These are phyloP conservation scores for Pycnomerus fuliginosus DNA, from an alignment of 2,888 invertebrate genomes.

Conservation along the genomic window DNA sequence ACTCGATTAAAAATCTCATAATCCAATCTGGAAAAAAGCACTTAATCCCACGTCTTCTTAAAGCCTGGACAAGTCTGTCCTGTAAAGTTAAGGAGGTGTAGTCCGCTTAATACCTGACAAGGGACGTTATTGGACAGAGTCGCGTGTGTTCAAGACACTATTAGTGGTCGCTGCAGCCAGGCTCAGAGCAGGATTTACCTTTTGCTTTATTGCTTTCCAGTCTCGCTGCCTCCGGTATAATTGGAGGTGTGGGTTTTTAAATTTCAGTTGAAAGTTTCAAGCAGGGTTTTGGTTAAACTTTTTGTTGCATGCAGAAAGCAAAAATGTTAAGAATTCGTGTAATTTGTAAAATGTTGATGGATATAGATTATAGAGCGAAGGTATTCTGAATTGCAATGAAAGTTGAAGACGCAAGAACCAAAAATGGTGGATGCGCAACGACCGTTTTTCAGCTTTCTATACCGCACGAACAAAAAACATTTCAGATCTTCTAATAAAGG, in stretches of 20 bases:
- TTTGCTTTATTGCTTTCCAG: constrained; percentile 37
- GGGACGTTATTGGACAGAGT: constrained; percentile 31
- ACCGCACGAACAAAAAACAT: too few relatives aligned
- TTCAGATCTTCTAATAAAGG: too few relatives aligned
- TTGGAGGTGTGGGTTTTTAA: constrained; percentile 8
- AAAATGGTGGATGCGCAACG: too few relatives aligned
- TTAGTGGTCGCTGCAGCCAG: constrained; percentile 37
- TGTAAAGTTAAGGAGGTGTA: constrained; percentile 11
- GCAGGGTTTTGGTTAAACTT: constrained; percentile 4
- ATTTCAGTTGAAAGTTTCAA: not conserved
- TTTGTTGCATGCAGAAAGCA: constrained; percentile 1
- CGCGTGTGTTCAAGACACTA: constrained; percentile 38
- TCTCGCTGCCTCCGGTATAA: constrained; percentile 26
- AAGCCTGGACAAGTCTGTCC: constrained; percentile 24
- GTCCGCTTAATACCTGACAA: constrained; percentile 33
- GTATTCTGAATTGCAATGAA: too few relatives aligned
- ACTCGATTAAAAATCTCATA: constrained; percentile 8
- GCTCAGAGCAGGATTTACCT: constrained; percentile 40
- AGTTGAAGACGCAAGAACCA: too few relatives aligned
- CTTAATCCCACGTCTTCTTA: constrained; percentile 12
- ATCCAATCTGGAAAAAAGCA: too few relatives aligned
- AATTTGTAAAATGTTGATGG: too few relatives aligned
- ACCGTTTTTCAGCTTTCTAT: too few relatives aligned
- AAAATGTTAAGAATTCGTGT: too few relatives aligned
- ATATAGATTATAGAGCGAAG: too few relatives aligned